Base-by-base conservation (phyloP, 2,888 invertebrate genomes). In the Polydrusus cervinus region DNA sequence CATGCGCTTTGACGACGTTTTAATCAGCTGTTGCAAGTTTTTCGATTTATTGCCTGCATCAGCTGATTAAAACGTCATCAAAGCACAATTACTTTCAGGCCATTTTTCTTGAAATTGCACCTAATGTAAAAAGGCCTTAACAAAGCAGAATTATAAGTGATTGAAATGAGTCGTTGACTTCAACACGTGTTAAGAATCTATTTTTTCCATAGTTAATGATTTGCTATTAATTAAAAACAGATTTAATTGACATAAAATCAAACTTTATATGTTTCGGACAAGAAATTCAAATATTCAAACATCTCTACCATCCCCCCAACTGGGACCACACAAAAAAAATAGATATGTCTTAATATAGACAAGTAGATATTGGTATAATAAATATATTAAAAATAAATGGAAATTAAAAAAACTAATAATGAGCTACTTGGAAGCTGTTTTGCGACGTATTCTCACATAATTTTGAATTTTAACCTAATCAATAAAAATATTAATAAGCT, bases 401-500 rank as follows among this genome's bases (percentile, higher is more conserved):
- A 53, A 53, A 43, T 13, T 13, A 43, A 43, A 43, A 43, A 43
- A 9, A 43, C 3, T 11, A 3, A 43, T 43, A n/a, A 43, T 34
- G 34, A 34, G 3, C 20, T 20, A 9, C 53, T 60, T 60, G 57
- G 57, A 60, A 60, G 57, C 57, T 9, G 57, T 38, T 60, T 16
- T 16, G 34, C 38, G 38, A 38, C 57, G 38, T 8, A 38, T 60
- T 60, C 57, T 16, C 57, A 60, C 57, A 60, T 38, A 34, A 43
- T 60, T 60, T 38, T 60, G 16, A 40, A 38, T 38, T 38, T n/a
- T 38, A 60, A 38, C 38, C 57, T 60, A 38, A 60, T 60, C 57
- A 38, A 60, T 38, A 60, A 60, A 60, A 60, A 38, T 40, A 60
- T 38, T 60, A 60, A 60, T 60, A 38, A 40, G 38, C 57, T 38